Conservation (phyloP, 2,113 vertebrate species). For the Proteles cristata region DNA sequence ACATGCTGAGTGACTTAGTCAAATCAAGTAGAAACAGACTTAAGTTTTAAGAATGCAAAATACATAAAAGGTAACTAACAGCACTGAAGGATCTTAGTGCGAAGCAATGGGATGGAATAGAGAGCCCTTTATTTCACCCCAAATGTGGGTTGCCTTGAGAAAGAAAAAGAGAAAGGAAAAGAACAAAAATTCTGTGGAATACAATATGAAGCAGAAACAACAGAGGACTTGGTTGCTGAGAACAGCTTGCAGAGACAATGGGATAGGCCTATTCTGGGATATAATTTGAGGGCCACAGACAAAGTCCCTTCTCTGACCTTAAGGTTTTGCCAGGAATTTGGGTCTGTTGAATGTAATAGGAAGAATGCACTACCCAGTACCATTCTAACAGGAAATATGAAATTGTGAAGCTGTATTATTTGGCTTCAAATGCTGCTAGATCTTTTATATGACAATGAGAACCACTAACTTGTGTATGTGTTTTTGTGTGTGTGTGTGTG, state of each 20-base stretch:
- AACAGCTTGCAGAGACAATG: background rate
- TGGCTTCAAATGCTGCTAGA: background rate
- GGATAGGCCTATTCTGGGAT: background rate
- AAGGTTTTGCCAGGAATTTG: background rate
- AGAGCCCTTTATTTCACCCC: background rate
- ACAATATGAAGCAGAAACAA: background rate
- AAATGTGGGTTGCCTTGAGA: background rate
- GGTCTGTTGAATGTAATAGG: background rate
- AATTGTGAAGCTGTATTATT: background rate
- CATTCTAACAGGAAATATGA: background rate
- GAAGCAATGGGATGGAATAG: background rate
- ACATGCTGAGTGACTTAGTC: background rate
- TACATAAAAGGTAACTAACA: background rate
- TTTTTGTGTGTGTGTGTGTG: background rate
- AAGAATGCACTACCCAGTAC: background rate
- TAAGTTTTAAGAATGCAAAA: background rate
- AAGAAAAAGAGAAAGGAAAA: background rate
- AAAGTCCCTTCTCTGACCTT: background rate
- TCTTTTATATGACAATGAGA: background rate
- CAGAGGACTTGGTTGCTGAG: background rate
- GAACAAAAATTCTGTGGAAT: background rate
- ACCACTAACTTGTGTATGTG: background rate
- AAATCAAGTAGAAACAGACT: background rate
- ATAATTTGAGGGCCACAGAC: background rate
- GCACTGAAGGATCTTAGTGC: background rate